A percentile compares a stretch with the other conserved stretches of the same genome.
phyloP scores from a whole-genome alignment of 2,113 vertebrate species.

The Glaucidium brasilianum region DNA sequence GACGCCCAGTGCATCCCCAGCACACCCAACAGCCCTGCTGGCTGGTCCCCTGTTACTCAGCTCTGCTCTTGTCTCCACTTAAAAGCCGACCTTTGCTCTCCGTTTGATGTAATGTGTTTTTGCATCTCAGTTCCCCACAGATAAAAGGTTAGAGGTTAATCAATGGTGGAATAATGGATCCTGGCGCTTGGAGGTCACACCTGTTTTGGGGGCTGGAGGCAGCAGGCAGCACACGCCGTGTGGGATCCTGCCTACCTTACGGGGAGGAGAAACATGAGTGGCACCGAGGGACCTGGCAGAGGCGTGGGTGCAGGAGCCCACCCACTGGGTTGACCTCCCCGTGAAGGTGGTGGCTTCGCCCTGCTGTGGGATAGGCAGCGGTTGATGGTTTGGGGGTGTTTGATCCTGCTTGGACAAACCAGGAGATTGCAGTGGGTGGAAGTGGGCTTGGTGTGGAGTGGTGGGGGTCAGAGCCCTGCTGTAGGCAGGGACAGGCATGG shows the following conservation, averaged over 20 bases:
- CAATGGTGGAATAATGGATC: slow-evolving; percentile 22
- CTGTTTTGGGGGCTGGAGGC: slow-evolving; percentile 39
- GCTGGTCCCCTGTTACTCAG: not conserved
- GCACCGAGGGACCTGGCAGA: rapidly evolving
- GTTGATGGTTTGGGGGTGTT: not conserved
- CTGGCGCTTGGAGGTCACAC: slow-evolving; percentile 31
- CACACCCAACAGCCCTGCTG: rapidly evolving
- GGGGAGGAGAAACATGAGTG: not conserved
- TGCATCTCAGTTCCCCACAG: not conserved
- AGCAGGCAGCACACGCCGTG: rapidly evolving
- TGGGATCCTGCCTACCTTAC: slow-evolving; percentile 23
- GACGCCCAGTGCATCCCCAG: not conserved
- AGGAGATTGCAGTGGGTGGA: not conserved
- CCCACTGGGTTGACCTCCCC: rapidly evolving
- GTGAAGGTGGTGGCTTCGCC: not conserved
- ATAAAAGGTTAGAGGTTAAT: slow-evolving; percentile 63
- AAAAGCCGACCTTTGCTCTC: slow-evolving; percentile 47
- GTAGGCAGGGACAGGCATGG: not conserved
- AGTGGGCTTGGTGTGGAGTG: rapidly evolving
- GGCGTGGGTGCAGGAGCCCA: not conserved
- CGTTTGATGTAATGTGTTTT: not conserved
- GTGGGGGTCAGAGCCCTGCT: not conserved
- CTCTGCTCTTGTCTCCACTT: not conserved
- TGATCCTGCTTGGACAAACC: not conserved
- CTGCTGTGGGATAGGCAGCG: not conserved